Percentiles rank a stretch among this genome's conserved stretches.
phyloP scores from a whole-genome alignment of 2,113 vertebrate species.

The Lepisosteus oculatus region DNA sequence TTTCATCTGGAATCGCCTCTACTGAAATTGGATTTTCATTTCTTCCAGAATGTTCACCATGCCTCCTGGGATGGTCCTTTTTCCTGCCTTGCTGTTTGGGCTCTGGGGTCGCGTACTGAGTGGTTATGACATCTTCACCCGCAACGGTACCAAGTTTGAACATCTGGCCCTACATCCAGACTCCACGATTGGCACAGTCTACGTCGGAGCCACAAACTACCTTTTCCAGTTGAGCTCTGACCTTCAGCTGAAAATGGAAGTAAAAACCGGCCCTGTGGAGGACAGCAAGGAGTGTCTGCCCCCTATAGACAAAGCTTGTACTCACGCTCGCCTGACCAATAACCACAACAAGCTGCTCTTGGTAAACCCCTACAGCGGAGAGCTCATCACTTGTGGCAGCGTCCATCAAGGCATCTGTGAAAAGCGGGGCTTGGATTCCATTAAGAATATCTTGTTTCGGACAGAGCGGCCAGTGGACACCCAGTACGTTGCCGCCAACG shows the following conservation, averaged over 20 bases:
- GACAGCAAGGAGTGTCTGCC: slow-evolving; percentile 93
- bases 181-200: slow-evolving; percentile 72
- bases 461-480: slow-evolving; percentile 87
- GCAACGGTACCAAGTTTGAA: slow-evolving; percentile 77
- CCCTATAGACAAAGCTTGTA: slow-evolving; percentile 78
- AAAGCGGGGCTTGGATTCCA: slow-evolving; percentile 74
- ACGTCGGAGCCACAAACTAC: slow-evolving; percentile 85
- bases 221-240: slow-evolving; percentile 85
- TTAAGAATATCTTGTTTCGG: slow-evolving; percentile 72
- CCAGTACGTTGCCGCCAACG: slow-evolving; percentile 92
- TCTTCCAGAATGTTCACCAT: slow-evolving; percentile 80
- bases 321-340: slow-evolving; percentile 78
- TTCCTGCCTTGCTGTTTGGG: slow-evolving; percentile 61
- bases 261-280: slow-evolving; percentile 77
- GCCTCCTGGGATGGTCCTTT: slow-evolving; percentile 76
- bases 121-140: slow-evolving; percentile 63
- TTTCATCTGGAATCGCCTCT: background rate
- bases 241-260: slow-evolving; percentile 66
- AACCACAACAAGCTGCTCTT: slow-evolving; percentile 94
- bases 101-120: slow-evolving; percentile 48
- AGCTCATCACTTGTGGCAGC: slow-evolving; percentile 90
- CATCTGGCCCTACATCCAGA: slow-evolving; percentile 87
- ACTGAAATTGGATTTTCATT: too few species aligned
- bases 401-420: slow-evolving; percentile 93
- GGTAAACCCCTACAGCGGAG: slow-evolving; percentile 72